phyloP scores from a whole-genome alignment of 2,888 invertebrate genomes.

The Seira ritae region DNA sequence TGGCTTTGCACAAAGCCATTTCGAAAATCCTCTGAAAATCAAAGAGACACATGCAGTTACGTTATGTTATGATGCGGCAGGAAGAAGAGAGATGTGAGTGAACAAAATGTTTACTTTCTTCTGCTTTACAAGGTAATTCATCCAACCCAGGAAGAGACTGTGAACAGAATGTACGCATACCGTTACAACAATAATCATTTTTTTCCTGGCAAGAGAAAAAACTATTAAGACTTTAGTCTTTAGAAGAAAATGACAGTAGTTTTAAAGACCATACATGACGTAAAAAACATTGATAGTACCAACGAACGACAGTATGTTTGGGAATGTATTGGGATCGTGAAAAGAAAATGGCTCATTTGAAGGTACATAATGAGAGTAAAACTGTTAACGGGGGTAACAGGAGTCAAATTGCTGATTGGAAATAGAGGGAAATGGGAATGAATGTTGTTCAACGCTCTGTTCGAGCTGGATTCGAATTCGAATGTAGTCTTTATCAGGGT shows the following conservation, averaged over 20 bases:
- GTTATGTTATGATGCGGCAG: too few relatives aligned
- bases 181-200: constrained; percentile 23
- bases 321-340: neutral
- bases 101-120: constrained; percentile 6
- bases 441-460: neutral
- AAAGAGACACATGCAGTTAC: constrained; percentile 26
- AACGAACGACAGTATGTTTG: neutral
- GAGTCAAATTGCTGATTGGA: constrained; percentile 15
- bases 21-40: constrained; percentile 59
- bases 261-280: neutral
- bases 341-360: neutral
- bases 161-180: constrained; percentile 16
- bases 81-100: too few relatives aligned
- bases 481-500: neutral
- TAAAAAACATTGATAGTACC: too few relatives aligned
- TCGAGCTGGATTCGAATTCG: neutral
- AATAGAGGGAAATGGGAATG: neutral
- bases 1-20: constrained; percentile 59
- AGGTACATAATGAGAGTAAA: constrained; percentile 1
- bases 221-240: neutral
- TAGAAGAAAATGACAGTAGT: neutral
- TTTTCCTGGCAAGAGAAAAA: constrained; percentile 30
- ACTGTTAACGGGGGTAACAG: neutral
- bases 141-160: neutral
- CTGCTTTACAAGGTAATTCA: constrained; percentile 14